Percentiles rank a stretch among this genome's conserved stretches.
Conservation (phyloP, 2,113 vertebrate genomes). For the Petaurus breviceps region DNA sequence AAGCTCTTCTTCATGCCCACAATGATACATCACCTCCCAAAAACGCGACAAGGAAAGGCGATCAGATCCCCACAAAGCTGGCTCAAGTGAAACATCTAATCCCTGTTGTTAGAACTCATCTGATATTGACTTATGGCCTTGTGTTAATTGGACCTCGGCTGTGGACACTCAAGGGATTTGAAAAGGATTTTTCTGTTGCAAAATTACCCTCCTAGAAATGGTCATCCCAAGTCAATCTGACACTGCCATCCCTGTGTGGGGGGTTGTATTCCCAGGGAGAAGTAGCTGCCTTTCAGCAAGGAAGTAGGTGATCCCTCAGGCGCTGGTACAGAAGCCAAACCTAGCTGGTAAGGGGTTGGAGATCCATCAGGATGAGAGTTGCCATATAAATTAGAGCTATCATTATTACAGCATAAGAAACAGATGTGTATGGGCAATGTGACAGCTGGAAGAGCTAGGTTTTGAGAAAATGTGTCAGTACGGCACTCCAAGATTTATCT, state of each 20-base stretch:
- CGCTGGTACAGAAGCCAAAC: constrained; percentile 32
- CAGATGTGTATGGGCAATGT: constrained; percentile 68
- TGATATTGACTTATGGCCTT: constrained; percentile 40
- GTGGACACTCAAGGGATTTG: constrained; percentile 62
- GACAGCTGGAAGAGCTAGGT: constrained; percentile 63
- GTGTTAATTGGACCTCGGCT: constrained; percentile 64
- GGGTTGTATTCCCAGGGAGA: constrained; percentile 61
- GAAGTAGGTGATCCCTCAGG: constrained; percentile 57
- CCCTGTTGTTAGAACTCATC: neutral
- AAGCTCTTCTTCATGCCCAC: neutral
- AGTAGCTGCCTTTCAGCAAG: constrained; percentile 58
- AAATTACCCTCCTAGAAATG: neutral
- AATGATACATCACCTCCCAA: neutral
- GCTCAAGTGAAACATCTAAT: neutral
- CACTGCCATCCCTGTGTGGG: constrained; percentile 19
- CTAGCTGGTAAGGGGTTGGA: constrained; percentile 1
- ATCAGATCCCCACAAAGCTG: neutral
- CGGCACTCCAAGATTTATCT: neutral
- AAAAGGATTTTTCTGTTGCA: constrained; percentile 45
- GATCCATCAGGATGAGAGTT: constrained; percentile 61
- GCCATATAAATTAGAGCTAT: constrained; percentile 78
- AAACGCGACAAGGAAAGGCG: neutral
- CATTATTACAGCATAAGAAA: constrained; percentile 78
- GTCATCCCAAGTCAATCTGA: neutral
- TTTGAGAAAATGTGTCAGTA: neutral